Evolutionary conservation across 2,888 invertebrate genomes (phyloP), one percentile per base, ranked within the genome.

Genomic region (Machimus rusticus): DNA sequence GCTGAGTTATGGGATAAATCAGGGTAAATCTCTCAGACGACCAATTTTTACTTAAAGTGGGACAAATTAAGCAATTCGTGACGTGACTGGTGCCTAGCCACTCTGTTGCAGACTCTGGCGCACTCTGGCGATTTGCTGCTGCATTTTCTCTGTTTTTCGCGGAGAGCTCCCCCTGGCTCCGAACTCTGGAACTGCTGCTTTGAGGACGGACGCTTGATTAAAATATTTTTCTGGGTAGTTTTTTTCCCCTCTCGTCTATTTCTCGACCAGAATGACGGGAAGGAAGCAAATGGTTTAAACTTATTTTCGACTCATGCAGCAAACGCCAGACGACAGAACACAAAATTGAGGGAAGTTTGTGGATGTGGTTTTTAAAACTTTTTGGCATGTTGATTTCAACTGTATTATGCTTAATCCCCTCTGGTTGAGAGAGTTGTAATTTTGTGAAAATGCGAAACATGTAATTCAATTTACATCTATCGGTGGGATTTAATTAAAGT

Each of bases 1-100:
- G 51, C 43, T 55, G 55, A 81, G 28, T 23, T 46, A 81, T 81
- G 81, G 81, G 81, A 51, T 55, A 81, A 81, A 81, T 81, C 81
- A 81, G 51, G 55, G 31, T 81, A 81, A 81, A 81, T 81, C 55
- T 51, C 55, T 81, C 51, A 31, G 34, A 55, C 23, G 51, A 81
- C 9, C 28, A 34, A 31, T 51, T 81, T 81, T 81, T 55, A 81
- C 51, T 81, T 55, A 43, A 81, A 55, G 51, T 81, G 43, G 37
- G 78, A 78, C 78, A 39, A 78, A 78, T 78, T 78, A 78, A 78
- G 37, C 39, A 78, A 43, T 78, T 78, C 78, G 37, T 37, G 37
- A 76, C 76, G 76, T 37, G 76, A 37, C 19, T 76, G 16, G 12
- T 76, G 76, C 66, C 28, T 12, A 34, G 28, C 14, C 12, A 66